Percentiles rank a stretch among this genome's conserved stretches.
Evolutionary conservation across 2,888 invertebrate genomes (phyloP).

Genomic region (Pseudococcus viburni): DNA sequence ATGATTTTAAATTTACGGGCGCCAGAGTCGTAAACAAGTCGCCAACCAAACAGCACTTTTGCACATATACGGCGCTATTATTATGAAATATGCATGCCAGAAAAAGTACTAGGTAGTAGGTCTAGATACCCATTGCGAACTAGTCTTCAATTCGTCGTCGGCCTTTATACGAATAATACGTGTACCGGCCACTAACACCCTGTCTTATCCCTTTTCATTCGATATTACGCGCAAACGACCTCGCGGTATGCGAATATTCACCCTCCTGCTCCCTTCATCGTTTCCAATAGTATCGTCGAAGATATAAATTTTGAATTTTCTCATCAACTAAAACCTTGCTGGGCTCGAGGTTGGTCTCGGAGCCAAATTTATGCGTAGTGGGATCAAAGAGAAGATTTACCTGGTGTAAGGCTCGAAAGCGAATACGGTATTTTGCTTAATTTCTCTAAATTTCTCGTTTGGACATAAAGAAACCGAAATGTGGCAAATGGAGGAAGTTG

Average conservation of each 20-base stretch:
- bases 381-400: neutral
- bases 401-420: neutral
- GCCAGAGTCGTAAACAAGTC: slow-evolving; percentile 53
- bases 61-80: slow-evolving; percentile 38
- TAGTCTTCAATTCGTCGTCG: neutral
- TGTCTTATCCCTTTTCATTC: slow-evolving; percentile 27
- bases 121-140: neutral
- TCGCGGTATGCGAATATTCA: neutral
- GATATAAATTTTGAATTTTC: slow-evolving; percentile 48
- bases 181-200: neutral
- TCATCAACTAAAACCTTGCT: slow-evolving; percentile 3
- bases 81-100: slow-evolving; percentile 54
- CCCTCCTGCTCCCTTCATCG: neutral
- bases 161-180: neutral
- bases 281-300: neutral
- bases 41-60: slow-evolving; percentile 7
- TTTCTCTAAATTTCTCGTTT: neutral
- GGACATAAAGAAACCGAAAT: neutral
- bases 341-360: neutral
- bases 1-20: slow-evolving; percentile 54
- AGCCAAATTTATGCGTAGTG: neutral
- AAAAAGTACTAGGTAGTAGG: neutral
- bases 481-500: neutral
- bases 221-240: slow-evolving; percentile 39
- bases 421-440: neutral